Evolutionary conservation across 53 echinoderm and acorn worm species (phyloP), one percentile per base, ranked within the genome.

Genomic region (Paelopatides confundens): DNA sequence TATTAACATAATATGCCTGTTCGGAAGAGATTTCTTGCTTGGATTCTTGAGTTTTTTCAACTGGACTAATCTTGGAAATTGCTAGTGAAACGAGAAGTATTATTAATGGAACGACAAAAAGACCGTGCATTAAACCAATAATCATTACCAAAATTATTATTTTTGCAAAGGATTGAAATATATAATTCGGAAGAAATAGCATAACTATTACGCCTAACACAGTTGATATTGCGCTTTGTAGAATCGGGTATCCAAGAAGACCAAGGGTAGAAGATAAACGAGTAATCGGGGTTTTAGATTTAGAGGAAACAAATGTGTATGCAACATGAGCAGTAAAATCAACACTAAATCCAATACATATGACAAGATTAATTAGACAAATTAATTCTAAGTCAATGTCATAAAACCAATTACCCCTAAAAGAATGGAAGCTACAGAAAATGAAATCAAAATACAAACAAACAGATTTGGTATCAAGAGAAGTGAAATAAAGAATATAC

Each of bases 341-440:
- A 3, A 96, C 94, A 63, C 96, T 96, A 58, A 96, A 96, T 1
- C 96, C 96, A 6, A 96, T 91, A 86, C 96, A 94, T 33, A 96
- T 70, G 46, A 96, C 91, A 69, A 96, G 88, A 82, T 93, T 93
- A 43, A 94, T 94, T 91, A 96, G 94, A 52, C 94, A 88, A 62
- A 96, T 91, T 12, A 85, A 86, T 30, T 96, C 94, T 48, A 96
- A 71, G 11, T 82, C 77, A 94, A 62, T 7, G 93, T 81, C 93
- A 96, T 93, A 82, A 87, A 82, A 30, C 96, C 96, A 33, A 94
- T 71, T 69, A 96, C 93, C 15, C 96, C 96, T 0, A 76, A 26
- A 33, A 88, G 86, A 76, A 95, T 96, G 40, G 96, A 91, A 21
- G 82, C 64, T 34, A 96, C 87, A 70, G 89, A 91, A 0, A 91